Percentiles rank a stretch among this genome's conserved stretches.
These are phyloP conservation scores for Heliothis virescens DNA, from an alignment of 1,140 invertebrate genomes.

Conservation along the genomic window DNA sequence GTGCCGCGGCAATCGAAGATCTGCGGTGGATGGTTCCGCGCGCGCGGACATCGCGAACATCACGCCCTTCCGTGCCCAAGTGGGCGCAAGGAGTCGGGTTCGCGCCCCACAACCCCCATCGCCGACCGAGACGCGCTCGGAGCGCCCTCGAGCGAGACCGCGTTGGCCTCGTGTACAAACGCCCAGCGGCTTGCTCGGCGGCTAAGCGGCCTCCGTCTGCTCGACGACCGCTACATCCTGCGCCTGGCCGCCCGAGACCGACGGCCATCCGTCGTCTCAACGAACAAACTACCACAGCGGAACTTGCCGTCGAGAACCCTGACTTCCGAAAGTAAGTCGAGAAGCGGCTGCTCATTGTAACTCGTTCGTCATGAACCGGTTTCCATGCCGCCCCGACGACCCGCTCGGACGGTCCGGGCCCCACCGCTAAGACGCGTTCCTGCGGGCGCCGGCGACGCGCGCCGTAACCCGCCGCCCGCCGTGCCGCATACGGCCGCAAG, in stretches of 20 bases:
- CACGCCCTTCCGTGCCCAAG: constrained; percentile 98
- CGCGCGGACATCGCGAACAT: constrained; percentile 96
- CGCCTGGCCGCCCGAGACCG: constrained; percentile 94
- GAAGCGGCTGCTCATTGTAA: constrained; percentile 97
- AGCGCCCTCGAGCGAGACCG: constrained; percentile 95
- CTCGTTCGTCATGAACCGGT: constrained; percentile 98
- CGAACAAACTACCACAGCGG: constrained; percentile 98
- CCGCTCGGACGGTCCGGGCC: constrained; percentile 97
- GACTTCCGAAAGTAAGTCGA: constrained; percentile 96
- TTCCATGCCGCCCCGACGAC: constrained; percentile 99
- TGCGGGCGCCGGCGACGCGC: constrained; percentile 88
- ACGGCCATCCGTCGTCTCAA: constrained; percentile 98
- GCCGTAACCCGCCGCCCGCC: constrained; percentile 90
- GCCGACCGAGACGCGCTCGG: constrained; percentile 96
- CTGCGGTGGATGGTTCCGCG: constrained; percentile 97
- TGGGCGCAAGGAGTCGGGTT: constrained; percentile 97
- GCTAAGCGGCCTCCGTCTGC: constrained; percentile 96
- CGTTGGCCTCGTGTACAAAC: constrained; percentile 97
- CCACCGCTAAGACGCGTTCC: constrained; percentile 95
- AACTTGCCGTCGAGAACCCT: constrained; percentile 94
- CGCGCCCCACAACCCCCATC: constrained; percentile 94
- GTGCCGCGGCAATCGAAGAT: constrained; percentile 97
- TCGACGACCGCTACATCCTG: constrained; percentile 98
- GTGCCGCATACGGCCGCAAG: constrained; percentile 98
- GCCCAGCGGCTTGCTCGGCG: constrained; percentile 95